Base-by-base conservation (phyloP, 2,113 vertebrate species). In the Nothocercus nigrocapillus region DNA sequence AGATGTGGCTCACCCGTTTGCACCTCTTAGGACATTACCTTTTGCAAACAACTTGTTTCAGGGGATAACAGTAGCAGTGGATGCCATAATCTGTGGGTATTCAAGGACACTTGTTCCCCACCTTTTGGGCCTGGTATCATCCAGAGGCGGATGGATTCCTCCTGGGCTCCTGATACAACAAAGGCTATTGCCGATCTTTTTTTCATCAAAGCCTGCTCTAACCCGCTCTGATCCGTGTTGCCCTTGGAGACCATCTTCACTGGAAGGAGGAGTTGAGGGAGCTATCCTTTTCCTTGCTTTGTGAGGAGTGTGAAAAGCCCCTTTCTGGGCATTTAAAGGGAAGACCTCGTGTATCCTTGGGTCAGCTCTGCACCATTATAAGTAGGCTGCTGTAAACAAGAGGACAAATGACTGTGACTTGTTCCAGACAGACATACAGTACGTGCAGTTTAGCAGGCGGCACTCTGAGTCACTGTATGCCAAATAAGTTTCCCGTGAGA, bases 401-500 rank as follows among this genome's bases (percentile, higher is more conserved):
- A 93, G 94, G 89, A 97, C 96, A 93, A 92, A 95, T 97, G 87
- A 53, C 89, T 95, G 70, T 97, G 92, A 88, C 88, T 97, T 94
- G 89, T 89, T 96, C 88, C 94, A 97, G 94, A 95, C 92, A 96
- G 94, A 82, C 94, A 89, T 94, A 92, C 81, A 95, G 96, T 97
- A 97, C 96, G 95, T 97, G 97, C 97, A 90, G 92, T 77, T 97
- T 93, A 77, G 95, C 96, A 97, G 96, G 96, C 94, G 96, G 96
- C 92, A 76, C 76, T 96, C 91, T 97, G 96, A 97, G 94, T 97
- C 96, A 97, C 93, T 94, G 89, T 95, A 96, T 97, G 96, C 96
- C 97, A 89, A 97, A 95, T 85, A 88, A 92, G 92, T 66, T 84
- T 97, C 97, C 96, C 94, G 0, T 77, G 96, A 96, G 96, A 97